Evolutionary conservation across 2,113 vertebrate species (phyloP), one percentile per base, ranked within the genome.

Genomic region (Ciconia boyciana): DNA sequence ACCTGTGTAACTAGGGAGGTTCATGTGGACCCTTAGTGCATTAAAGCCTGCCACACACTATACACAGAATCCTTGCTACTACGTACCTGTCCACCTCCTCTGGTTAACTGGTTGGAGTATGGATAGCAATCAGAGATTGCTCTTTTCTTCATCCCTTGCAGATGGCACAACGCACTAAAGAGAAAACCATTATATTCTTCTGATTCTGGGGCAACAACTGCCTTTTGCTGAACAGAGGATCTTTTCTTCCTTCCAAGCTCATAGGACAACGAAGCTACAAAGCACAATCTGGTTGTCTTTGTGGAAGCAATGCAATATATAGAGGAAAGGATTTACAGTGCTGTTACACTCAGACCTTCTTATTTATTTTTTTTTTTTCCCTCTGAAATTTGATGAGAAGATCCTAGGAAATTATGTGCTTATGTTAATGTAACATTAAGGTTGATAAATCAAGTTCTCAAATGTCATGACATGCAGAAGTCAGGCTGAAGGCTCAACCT

Each of bases 381-480:
- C 11, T 5, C 11, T 51, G 71, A 66, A 84, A 64, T 84, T 58
- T 74, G 5, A 36, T 60, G 6, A 44, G 20, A 48, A 74, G 4
- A 58, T 65, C 51, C 14, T 66, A 66, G 46, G 20, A 95, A 78
- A 88, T 66, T 60, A 32, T 55, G 44, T 83, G 11, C 26, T 69
- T 90, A 55, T 93, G 43, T 93, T 88, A 96, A 94, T 92, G 62
- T 75, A 95, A 70, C 68, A 86, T 81, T 90, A 86, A 89, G 26
- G 12, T 60, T 81, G 46, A 94, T 90, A 93, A 94, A 93, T 88
- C 92, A 93, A 93, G n/a, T 85, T 86, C 79, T 88, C 39, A 77
- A 83, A 77, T 80, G 62, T 70, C 90, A 81, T 26, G n/a, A 93
- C 88, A 94, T 29, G 12, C 29, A 78, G 64, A 88, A 90, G 29